A percentile compares a stretch with the other conserved stretches of the same genome.
Evolutionary conservation across 2,113 vertebrate genomes (phyloP).

Genomic region (Colinus virginianus): DNA sequence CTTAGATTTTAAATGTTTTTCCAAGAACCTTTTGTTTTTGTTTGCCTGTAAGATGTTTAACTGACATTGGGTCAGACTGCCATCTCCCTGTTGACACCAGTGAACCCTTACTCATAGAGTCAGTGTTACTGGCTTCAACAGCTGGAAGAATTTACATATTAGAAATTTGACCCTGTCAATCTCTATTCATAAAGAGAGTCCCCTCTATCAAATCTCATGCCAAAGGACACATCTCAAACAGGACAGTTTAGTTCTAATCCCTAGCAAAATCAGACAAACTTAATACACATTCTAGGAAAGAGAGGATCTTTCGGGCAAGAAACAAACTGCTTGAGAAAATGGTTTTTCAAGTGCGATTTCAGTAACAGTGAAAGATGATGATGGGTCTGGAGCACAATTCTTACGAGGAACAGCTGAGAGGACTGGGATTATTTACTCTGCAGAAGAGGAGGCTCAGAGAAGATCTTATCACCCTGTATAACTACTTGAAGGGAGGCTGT

Average conservation of each 20-base stretch:
- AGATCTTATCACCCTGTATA: no score
- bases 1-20: background rate
- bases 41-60: background rate
- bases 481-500: no score
- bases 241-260: background rate
- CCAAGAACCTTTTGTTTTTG: background rate
- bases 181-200: background rate
- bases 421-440: no score
- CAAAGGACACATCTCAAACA: background rate
- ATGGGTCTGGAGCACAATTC: no score
- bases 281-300: fast-evolving
- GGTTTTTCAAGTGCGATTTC: background rate
- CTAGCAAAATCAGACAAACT: background rate
- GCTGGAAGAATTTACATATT: background rate
- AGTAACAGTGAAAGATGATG: background rate
- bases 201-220: background rate
- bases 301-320: background rate
- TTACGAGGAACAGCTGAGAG: no score
- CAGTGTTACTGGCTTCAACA: background rate
- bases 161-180: background rate
- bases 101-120: background rate
- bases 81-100: background rate
- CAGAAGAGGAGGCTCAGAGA: no score
- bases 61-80: background rate
- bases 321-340: background rate